Conservation (phyloP, 2,888 invertebrate species). For the Hypercompe scribonia region DNA sequence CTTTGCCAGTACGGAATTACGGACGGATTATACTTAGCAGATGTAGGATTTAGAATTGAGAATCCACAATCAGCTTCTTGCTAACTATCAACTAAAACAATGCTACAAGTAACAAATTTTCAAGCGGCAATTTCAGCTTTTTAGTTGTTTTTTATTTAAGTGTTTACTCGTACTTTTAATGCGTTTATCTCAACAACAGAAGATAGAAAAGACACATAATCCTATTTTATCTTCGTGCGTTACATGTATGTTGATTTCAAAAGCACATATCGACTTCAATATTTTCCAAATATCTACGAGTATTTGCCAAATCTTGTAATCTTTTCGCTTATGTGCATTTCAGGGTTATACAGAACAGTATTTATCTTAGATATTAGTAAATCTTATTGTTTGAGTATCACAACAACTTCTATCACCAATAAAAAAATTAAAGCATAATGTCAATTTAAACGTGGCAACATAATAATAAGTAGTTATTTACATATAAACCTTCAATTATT, state of each 20-base stretch:
- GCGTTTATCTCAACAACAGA: not conserved
- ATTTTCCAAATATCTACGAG: not conserved
- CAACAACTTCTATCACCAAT: not conserved
- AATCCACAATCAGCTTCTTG: no score
- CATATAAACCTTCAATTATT: no score
- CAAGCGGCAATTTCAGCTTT: not conserved
- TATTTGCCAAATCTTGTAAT: not conserved
- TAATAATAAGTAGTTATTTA: no score
- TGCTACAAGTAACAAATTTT: no score
- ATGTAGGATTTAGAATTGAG: no score
- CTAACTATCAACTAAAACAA: not conserved
- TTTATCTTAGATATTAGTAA: not conserved
- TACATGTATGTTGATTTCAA: not conserved
- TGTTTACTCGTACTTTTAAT: not conserved
- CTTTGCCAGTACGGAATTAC: no score
- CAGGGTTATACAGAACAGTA: not conserved
- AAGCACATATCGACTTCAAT: not conserved
- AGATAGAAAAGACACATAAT: not conserved
- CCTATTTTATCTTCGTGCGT: not conserved
- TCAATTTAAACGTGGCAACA: no score
- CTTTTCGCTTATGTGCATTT: not conserved
- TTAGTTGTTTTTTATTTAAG: not conserved
- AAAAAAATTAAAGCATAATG: no score
- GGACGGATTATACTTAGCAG: no score
- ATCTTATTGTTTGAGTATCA: not conserved